Base-by-base conservation (phyloP, 2,113 vertebrate species). In the Camelus bactrianus region DNA sequence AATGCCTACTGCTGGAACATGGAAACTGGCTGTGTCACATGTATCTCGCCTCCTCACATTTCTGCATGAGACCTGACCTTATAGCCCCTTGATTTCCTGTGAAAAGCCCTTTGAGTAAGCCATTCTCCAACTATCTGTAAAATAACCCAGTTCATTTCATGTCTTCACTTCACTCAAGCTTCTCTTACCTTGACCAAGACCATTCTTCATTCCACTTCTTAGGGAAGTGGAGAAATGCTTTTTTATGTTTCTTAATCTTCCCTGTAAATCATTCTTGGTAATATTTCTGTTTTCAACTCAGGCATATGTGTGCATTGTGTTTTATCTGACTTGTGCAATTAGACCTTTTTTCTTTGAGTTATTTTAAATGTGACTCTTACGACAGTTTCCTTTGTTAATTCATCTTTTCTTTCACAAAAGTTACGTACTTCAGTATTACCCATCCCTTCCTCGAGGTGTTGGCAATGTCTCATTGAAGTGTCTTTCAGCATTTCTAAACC, bases 251-350 rank as follows among this genome's bases (percentile, higher is more conserved):
- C 75, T 89, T 84, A 26, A 69, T 77, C 46, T 95, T 60, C 26
- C 56, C 88, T 92, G 0, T 70, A 88, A 89, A n/a, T 95, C n/a
- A 30, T 73, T 94, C 93, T 88, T 88, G 70, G n/a, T 76, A 69
- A 62, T 56, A 62, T 50, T 75, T 52, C 32, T 93, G 0, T 76
- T 93, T 96, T 85, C 70, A 85, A 42, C 17, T 58, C 64, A 67
- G 54, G 15, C 42, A 14, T 82, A 24, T 67, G 32, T 91, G 5
- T 76, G 28, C 28, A 14, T 94, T 84, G 48, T 67, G 35, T 95
- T 84, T 93, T 95, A 91, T 81, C 76, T 90, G 77, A 72, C 35
- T 72, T 48, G 22, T 83, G 46, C 42, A 30, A 76, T 15, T 86
- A 90, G 86, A 50, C n/a, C 13, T 77, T 81, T 77, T 69, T 81